phyloP scores from a whole-genome alignment of 2,888 invertebrate species.

The Chymomyza caudatula region DNA sequence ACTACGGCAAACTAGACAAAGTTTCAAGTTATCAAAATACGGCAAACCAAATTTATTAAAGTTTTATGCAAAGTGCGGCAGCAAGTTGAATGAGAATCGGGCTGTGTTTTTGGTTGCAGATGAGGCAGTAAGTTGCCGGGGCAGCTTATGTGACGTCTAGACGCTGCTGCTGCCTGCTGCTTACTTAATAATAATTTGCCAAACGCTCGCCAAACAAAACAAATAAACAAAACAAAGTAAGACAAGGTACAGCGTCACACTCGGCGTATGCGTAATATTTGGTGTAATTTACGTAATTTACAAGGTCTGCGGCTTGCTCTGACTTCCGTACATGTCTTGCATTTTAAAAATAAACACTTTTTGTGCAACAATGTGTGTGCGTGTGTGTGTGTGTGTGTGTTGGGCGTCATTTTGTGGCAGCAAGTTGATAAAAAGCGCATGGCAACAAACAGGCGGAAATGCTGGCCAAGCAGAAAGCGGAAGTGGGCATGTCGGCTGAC shows the following conservation, averaged over 20 bases:
- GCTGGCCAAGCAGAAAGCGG: neutral
- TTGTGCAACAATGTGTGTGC: slow-evolving; percentile 7
- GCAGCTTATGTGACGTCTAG: slow-evolving; percentile 41
- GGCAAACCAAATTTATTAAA: slow-evolving; percentile 56
- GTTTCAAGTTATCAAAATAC: slow-evolving; percentile 62
- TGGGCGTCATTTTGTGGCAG: neutral
- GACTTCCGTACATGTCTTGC: slow-evolving; percentile 29
- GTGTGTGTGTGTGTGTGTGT: neutral
- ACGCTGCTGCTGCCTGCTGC: slow-evolving; percentile 47
- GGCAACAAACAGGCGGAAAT: neutral
- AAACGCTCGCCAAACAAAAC: slow-evolving; percentile 35
- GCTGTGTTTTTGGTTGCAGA: too few relatives aligned
- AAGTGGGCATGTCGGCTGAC: slow-evolving; percentile 19
- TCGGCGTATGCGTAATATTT: slow-evolving; percentile 53
- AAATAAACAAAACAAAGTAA: slow-evolving; percentile 33
- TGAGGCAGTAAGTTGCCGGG: neutral
- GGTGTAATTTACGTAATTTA: slow-evolving; percentile 53
- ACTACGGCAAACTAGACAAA: slow-evolving; percentile 38
- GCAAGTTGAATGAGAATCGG: too few relatives aligned
- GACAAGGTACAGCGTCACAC: slow-evolving; percentile 17
- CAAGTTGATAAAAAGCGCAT: neutral
- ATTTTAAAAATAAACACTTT: slow-evolving; percentile 33
- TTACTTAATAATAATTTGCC: slow-evolving; percentile 59
- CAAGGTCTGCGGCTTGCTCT: neutral
- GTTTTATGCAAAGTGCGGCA: slow-evolving; percentile 32